A percentile compares a stretch with the other conserved stretches of the same genome.
Conservation (phyloP, 2,888 invertebrate species). For the Antheraea assamensis region DNA sequence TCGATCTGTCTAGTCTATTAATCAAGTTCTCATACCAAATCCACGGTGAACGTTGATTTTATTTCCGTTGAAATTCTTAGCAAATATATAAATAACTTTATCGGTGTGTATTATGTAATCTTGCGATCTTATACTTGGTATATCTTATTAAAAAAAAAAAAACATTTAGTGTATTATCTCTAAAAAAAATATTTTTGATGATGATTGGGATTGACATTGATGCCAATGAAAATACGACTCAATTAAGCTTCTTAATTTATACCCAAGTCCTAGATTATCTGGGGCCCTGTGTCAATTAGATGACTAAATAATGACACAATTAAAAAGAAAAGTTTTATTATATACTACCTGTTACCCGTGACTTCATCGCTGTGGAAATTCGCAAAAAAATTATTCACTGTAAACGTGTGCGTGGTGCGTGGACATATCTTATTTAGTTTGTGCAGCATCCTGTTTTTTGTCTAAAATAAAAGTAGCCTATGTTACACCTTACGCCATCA, state of each 20-base stretch:
- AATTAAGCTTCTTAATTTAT: neutral
- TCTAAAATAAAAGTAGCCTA: no score
- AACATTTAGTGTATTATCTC: neutral
- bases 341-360: no score
- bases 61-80: neutral
- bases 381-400: no score
- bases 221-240: neutral
- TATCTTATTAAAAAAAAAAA: no score
- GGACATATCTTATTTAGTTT: no score
- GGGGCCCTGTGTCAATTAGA: neutral
- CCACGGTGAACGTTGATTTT: neutral
- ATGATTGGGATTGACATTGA: neutral
- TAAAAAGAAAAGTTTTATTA: neutral
- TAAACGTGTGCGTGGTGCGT: no score
- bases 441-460: no score
- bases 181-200: neutral
- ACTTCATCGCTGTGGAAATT: no score
- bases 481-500: no score
- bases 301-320: neutral
- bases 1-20: neutral
- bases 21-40: neutral
- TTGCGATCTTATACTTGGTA: no score
- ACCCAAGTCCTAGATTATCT: neutral
- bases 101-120: neutral
- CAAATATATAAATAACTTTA: no score